Conservation (phyloP, 2,888 invertebrate genomes). For the Diarsia mendica region DNA sequence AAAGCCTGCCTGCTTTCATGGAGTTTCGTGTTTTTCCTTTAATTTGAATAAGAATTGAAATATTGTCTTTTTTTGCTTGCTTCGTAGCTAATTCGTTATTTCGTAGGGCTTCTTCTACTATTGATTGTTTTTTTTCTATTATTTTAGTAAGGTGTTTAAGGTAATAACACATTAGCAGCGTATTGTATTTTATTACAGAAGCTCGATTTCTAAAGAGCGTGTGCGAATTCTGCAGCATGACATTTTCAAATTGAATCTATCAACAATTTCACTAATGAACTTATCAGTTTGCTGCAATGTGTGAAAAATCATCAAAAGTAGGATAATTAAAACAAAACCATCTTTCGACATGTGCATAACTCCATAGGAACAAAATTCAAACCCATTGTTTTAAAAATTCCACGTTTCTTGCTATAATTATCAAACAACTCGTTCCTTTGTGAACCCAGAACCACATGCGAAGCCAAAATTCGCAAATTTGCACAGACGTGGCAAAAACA, state of each 20-base stretch:
- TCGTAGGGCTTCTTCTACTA: neutral
- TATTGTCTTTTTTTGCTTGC: neutral
- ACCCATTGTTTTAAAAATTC: slow-evolving; percentile 63
- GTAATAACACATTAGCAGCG: neutral
- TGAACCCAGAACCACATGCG: slow-evolving; percentile 78
- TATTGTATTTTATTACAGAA: neutral
- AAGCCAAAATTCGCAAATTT: slow-evolving; percentile 81
- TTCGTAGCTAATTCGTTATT: neutral
- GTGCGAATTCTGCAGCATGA: no score
- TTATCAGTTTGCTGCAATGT: neutral
- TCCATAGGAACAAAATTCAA: slow-evolving; percentile 31
- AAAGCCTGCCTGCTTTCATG: slow-evolving; percentile 2
- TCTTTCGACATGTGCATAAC: slow-evolving; percentile 31
- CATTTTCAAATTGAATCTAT: neutral
- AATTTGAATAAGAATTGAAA: slow-evolving; percentile 20
- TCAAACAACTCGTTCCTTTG: slow-evolving; percentile 68
- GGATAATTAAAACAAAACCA: slow-evolving; percentile 39
- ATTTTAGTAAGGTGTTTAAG: neutral
- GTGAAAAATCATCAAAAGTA: no score
- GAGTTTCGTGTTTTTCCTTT: slow-evolving; percentile 12
- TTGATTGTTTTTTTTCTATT: neutral
- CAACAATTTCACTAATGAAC: neutral
- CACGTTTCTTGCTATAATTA: slow-evolving; percentile 55
- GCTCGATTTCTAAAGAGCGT: neutral
- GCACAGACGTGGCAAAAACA: slow-evolving; percentile 86